Evolutionary conservation across 2,888 invertebrate species (phyloP).

Genomic region (Phasia obesa): DNA sequence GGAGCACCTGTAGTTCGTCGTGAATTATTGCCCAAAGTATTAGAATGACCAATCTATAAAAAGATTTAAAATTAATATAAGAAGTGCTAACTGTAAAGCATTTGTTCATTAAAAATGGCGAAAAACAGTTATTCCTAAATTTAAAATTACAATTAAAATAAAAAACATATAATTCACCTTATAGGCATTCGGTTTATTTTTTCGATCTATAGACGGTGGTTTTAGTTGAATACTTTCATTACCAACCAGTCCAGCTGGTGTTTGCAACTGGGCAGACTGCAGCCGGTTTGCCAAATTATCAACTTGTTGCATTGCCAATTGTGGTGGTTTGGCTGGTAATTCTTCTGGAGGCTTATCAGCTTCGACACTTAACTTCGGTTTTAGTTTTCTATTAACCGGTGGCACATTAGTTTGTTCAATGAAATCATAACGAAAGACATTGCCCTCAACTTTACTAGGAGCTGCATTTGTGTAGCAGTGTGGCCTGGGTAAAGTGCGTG

Average conservation of each 20-base stretch:
- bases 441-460: constrained; percentile 82
- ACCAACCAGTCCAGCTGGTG: constrained; percentile 42
- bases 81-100: too few species aligned
- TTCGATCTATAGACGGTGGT: constrained; percentile 86
- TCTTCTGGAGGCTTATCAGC: constrained; percentile 79
- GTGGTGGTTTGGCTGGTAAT: constrained; percentile 79
- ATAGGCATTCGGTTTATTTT: constrained; percentile 85
- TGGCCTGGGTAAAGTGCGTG: constrained; percentile 78
- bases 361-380: constrained; percentile 84
- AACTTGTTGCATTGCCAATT: constrained; percentile 54
- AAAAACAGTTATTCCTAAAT: constrained; percentile 4
- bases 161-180: constrained; percentile 79
- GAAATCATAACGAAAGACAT: constrained; percentile 84
- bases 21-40: constrained; percentile 76
- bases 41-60: constrained; percentile 71
- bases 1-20: constrained; percentile 79
- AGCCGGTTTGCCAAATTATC: constrained; percentile 75
- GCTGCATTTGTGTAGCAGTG: constrained; percentile 85
- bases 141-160: too few species aligned
- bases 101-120: neutral
- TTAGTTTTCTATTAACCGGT: constrained; percentile 90
- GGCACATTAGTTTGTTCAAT: constrained; percentile 84
- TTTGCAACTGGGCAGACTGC: constrained; percentile 73
- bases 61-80: neutral
- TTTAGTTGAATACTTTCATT: constrained; percentile 70